Base-by-base conservation (phyloP, 30 jellyfish, hydroid and myxozoan genomes). In the Morbakka virulenta region DNA sequence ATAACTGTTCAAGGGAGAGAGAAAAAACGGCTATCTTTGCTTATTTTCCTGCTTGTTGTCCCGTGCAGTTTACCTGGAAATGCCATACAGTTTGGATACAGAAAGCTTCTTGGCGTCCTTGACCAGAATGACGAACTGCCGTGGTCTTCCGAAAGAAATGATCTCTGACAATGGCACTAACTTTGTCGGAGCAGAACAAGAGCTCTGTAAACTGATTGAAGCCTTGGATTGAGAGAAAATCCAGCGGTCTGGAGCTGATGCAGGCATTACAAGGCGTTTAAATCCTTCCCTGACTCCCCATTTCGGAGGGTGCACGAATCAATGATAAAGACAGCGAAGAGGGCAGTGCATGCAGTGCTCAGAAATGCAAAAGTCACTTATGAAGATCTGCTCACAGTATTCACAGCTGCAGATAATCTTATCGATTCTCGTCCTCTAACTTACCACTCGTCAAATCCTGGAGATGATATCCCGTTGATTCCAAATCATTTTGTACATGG, bases 21-120 rank as follows among this genome's bases (percentile, higher is more conserved):
- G 22, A 84, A 64, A 4, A 85, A 85, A 35, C 13, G 35, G 91
- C 12, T 85, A 77, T 36, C 23, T 72, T 29, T 72, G 76, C 49
- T 49, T 82, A 2, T 69, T 86, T 50, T 77, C 94, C 17, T 85
- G 94, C 73, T 64, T 67, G 4, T 13, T 69, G 25, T 47, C 76
- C 29, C 65, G 96, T 75, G 93, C 95, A 3, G 74, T 85, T 4
- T 84, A 85, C 52, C 36, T 76, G 72, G 92, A 85, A 77, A 36
- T 76, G 57, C 84, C 94, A 26, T 78, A 2, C 68, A 62, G 62
- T 20, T 48, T 81, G 72, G 86, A 81, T 17, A 52, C 87, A 13
- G 94, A 85, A 28, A 66, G 82, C 14, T 85, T 85, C 36, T 35
- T 85, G 32, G 68, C 52, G 34, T 86, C 94, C 6, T 85, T 77